These are phyloP conservation scores for Polylopha cassiicola DNA, from an alignment of 2,888 invertebrate genomes.

Conservation along the genomic window DNA sequence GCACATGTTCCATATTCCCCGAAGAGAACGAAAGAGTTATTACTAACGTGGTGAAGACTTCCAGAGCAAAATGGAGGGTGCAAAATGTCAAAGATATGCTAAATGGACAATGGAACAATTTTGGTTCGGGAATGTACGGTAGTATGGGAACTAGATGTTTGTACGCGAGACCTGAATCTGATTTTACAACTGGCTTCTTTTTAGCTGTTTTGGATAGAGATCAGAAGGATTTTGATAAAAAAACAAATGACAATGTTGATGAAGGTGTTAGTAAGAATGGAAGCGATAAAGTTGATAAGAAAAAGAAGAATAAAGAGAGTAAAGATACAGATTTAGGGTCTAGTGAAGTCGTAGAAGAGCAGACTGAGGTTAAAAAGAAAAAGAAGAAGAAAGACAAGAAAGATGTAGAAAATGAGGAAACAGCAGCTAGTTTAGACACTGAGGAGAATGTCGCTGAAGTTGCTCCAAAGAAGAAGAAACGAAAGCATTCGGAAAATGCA, in stretches of 20 bases:
- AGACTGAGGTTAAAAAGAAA: not conserved
- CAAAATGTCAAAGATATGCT: constrained; percentile 78
- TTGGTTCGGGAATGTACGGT: constrained; percentile 80
- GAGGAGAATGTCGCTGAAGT: constrained; percentile 18
- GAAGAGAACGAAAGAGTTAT: constrained; percentile 97
- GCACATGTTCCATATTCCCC: constrained; percentile 93
- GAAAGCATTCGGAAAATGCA: constrained; percentile 2
- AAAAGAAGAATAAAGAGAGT: not conserved
- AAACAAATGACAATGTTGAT: constrained; percentile 2
- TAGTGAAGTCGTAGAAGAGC: constrained; percentile 2
- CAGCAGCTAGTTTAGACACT: constrained; percentile 5
- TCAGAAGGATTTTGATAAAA: constrained; percentile 54
- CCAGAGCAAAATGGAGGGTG: constrained; percentile 77
- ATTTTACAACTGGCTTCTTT: constrained; percentile 96
- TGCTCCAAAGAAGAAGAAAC: constrained; percentile 24
- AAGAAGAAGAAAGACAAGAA: constrained; percentile 16
- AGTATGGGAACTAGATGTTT: constrained; percentile 85
- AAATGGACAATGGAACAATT: constrained; percentile 81
- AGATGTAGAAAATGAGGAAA: constrained; percentile 8
- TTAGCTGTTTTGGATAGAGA: constrained; percentile 90
- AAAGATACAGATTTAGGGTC: no score
- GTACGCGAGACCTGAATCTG: constrained; percentile 84
- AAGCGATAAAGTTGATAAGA: not conserved
- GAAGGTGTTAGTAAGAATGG: not conserved
- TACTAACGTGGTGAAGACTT: constrained; percentile 80